Conservation (phyloP, 2,113 vertebrate species). For the Podarcis raffonei region DNA sequence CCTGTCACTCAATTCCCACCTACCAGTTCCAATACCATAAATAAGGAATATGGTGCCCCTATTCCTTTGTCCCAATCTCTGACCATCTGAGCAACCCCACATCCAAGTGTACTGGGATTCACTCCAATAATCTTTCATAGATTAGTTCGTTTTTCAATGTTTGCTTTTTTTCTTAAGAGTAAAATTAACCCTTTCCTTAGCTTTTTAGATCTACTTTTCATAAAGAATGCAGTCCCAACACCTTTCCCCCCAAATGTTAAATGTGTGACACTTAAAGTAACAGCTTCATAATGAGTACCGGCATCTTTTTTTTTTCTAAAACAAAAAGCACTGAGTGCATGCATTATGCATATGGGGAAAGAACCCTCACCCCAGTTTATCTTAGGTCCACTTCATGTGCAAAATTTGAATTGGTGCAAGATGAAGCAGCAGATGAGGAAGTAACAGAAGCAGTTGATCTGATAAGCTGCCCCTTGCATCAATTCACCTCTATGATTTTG, state of each 20-base stretch:
- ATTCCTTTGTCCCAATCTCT: not conserved
- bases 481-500: too few species aligned
- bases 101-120: not conserved
- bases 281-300: too few species aligned
- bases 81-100: not conserved
- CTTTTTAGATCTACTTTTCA: too few species aligned
- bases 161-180: too few species aligned
- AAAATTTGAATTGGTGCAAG: not conserved
- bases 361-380: not conserved
- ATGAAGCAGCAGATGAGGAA: not conserved
- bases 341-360: not conserved
- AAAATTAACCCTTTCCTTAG: too few species aligned
- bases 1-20: not conserved
- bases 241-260: too few species aligned
- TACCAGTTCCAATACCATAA: not conserved
- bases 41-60: not conserved
- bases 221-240: too few species aligned
- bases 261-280: too few species aligned
- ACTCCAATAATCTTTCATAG: not conserved
- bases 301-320: too few species aligned
- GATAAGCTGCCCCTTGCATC: not conserved
- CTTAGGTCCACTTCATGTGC: not conserved
- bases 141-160: not conserved
- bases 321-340: too few species aligned
- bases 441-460: not conserved